Evolutionary conservation across 2,113 vertebrate genomes (phyloP).

Genomic region (Nyctibius bracteatus): DNA sequence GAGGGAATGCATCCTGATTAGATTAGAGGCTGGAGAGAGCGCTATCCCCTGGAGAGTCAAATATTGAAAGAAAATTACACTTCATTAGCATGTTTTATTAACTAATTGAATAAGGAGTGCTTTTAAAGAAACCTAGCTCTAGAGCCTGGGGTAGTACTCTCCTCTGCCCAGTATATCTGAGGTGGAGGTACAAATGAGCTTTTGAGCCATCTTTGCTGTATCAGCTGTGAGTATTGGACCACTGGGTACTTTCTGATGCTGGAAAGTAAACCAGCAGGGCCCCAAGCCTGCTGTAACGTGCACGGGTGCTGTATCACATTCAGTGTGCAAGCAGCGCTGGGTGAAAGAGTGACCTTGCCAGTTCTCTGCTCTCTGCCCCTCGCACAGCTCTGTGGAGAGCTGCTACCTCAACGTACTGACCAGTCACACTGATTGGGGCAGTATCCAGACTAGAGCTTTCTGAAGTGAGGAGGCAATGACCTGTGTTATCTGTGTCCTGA

Average conservation of each 20-base stretch:
- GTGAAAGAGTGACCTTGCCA: fast-evolving
- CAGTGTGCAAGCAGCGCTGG: fast-evolving
- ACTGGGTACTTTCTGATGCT: neutral
- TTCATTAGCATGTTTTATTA: neutral
- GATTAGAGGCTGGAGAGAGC: neutral
- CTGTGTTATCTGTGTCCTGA: neutral
- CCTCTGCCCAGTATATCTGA: neutral
- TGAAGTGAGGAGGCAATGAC: neutral
- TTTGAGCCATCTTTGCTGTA: neutral
- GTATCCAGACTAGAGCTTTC: neutral
- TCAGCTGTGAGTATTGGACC: neutral
- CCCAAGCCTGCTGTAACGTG: fast-evolving
- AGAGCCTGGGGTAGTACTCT: neutral
- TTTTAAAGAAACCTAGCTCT: neutral
- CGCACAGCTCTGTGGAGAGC: neutral
- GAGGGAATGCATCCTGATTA: neutral
- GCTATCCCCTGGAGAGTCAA: neutral
- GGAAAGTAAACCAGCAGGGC: neutral
- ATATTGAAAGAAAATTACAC: neutral
- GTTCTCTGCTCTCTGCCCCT: neutral
- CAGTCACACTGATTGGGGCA: fast-evolving
- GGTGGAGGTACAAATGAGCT: neutral
- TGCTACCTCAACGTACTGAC: neutral
- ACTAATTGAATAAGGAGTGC: neutral
- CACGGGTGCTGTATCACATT: fast-evolving